A percentile compares a stretch with the other conserved stretches of the same genome.
Evolutionary conservation across 2,113 vertebrate genomes (phyloP).

Genomic region (Myiagra hebetior): DNA sequence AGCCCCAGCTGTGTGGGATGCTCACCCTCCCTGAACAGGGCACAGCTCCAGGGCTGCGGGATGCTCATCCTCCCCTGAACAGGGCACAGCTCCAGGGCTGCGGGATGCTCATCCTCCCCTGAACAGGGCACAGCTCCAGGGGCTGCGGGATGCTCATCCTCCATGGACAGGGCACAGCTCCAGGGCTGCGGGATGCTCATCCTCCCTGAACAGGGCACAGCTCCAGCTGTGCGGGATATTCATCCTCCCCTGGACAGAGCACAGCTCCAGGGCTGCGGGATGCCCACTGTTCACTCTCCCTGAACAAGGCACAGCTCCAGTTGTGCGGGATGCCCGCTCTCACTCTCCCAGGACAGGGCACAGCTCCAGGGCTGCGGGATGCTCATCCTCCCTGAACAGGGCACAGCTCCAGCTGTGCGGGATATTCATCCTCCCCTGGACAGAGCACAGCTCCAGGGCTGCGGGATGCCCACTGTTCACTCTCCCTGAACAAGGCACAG

Average conservation of each 20-base stretch:
- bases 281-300: not conserved
- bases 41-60: not conserved
- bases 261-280: not conserved
- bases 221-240: not conserved
- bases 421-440: no score
- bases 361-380: not conserved
- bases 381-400: not conserved
- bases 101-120: not conserved
- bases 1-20: not conserved
- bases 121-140: not conserved
- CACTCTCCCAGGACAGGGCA: rapidly evolving
- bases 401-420: no score
- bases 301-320: not conserved
- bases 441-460: rapidly evolving
- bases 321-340: rapidly evolving
- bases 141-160: not conserved
- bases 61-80: rapidly evolving
- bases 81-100: not conserved
- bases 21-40: not conserved
- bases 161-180: not conserved
- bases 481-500: not conserved
- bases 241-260: not conserved
- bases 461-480: not conserved
- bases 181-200: rapidly evolving
- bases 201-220: not conserved